Percentiles rank a stretch among this genome's conserved stretches.
Evolutionary conservation across 2,888 invertebrate species (phyloP).

Genomic region (Drosophila eohydei): DNA sequence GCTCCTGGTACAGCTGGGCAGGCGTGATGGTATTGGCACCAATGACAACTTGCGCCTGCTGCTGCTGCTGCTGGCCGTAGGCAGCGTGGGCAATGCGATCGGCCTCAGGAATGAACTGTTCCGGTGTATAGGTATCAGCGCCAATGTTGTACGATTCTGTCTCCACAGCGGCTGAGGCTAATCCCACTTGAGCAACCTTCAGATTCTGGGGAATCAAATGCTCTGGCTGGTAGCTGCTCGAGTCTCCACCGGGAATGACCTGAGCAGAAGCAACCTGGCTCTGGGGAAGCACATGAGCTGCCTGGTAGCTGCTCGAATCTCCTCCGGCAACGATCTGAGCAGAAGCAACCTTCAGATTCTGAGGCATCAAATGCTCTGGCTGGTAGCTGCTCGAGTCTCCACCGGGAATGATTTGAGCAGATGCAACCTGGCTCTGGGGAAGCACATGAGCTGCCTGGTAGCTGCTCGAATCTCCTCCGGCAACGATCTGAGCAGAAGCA

Average conservation of each 20-base stretch:
- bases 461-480: slow-evolving; percentile 34
- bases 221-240: slow-evolving; percentile 44
- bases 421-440: not conserved
- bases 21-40: slow-evolving; percentile 44
- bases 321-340: slow-evolving; percentile 18
- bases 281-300: slow-evolving; percentile 22
- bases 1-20: slow-evolving; percentile 59
- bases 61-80: slow-evolving; percentile 28
- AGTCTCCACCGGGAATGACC: slow-evolving; percentile 26
- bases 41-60: slow-evolving; percentile 21
- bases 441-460: slow-evolving; percentile 40
- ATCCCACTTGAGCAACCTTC: not conserved
- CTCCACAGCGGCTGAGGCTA: not conserved
- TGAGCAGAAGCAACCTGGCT: slow-evolving; percentile 1
- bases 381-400: slow-evolving; percentile 46
- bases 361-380: slow-evolving; percentile 22
- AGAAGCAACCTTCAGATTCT: not conserved
- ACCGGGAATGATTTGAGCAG: slow-evolving; percentile 20
- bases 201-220: slow-evolving; percentile 32
- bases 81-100: slow-evolving; percentile 44
- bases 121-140: slow-evolving; percentile 49
- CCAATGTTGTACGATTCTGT: slow-evolving; percentile 39
- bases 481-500: slow-evolving; percentile 7
- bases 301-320: slow-evolving; percentile 43
- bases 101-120: slow-evolving; percentile 49